phyloP scores from a whole-genome alignment of 2,797 vertebrate species.

The Picus viridis region DNA sequence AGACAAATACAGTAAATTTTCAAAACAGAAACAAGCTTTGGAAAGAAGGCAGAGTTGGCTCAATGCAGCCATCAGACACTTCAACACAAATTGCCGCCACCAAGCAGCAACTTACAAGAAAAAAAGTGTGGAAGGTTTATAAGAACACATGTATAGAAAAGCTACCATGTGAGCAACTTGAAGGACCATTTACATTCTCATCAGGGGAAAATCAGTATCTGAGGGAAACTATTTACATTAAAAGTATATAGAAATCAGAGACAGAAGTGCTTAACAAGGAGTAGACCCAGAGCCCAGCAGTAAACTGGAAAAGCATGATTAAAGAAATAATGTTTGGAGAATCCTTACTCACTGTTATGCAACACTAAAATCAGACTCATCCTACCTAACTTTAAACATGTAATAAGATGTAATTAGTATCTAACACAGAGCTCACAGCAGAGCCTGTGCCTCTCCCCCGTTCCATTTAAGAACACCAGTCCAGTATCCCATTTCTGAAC shows the following conservation, averaged over 20 bases:
- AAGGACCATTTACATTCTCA: background rate
- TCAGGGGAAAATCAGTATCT: background rate
- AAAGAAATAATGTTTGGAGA: background rate
- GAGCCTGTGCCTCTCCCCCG: background rate
- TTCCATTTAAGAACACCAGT: too few relatives aligned
- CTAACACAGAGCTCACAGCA: fast-evolving
- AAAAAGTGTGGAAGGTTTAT: background rate
- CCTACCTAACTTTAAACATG: background rate
- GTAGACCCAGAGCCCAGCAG: background rate
- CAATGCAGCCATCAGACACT: background rate
- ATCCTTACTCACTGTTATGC: background rate
- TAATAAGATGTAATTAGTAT: background rate
- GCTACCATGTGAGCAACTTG: background rate
- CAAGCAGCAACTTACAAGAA: background rate
- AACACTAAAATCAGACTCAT: background rate
- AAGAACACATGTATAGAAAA: background rate
- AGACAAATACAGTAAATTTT: background rate
- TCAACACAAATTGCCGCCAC: background rate
- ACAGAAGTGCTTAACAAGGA: background rate
- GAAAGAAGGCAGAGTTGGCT: background rate
- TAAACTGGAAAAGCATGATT: background rate
- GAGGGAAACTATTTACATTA: background rate
- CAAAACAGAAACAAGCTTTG: background rate
- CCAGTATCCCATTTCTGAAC: background rate
- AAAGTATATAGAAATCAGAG: background rate